Conservation (phyloP, 2,888 invertebrate genomes). For the Eupithecia exiguata region DNA sequence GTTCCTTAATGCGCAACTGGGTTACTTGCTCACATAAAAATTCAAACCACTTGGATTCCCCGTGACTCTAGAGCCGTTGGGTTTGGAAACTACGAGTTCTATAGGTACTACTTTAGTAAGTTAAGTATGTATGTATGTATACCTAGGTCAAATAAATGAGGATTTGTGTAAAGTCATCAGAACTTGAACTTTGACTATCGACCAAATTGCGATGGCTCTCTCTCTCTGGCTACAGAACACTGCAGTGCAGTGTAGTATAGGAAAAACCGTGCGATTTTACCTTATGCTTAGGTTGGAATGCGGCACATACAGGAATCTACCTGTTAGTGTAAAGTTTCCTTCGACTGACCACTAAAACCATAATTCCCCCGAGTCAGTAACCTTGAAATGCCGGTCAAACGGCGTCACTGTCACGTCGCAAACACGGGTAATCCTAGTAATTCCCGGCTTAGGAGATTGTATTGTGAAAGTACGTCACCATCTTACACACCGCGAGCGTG, state of each 20-base stretch:
- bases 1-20: neutral
- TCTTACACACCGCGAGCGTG: neutral
- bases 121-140: neutral
- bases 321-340: neutral
- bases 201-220: neutral
- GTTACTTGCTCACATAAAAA: neutral
- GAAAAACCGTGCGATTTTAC: neutral
- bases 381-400: conserved; percentile 34
- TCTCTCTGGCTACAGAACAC: neutral
- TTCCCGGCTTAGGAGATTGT: conserved; percentile 29
- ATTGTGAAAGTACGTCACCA: conserved; percentile 35
- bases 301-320: neutral
- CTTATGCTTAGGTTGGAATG: neutral
- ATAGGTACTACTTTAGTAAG: too few relatives aligned
- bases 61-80: neutral
- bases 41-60: neutral
- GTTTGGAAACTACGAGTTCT: neutral
- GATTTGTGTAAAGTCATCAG: neutral
- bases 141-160: neutral
- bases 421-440: conserved; percentile 31
- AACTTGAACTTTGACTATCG: neutral
- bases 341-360: conserved; percentile 6
- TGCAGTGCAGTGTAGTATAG: neutral
- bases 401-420: conserved; percentile 31
- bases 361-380: conserved; percentile 17